A percentile compares a stretch with the other conserved stretches of the same genome.
These are phyloP conservation scores for Drosophila meridiana DNA, from an alignment of 2,888 invertebrate genomes.

Conservation along the genomic window DNA sequence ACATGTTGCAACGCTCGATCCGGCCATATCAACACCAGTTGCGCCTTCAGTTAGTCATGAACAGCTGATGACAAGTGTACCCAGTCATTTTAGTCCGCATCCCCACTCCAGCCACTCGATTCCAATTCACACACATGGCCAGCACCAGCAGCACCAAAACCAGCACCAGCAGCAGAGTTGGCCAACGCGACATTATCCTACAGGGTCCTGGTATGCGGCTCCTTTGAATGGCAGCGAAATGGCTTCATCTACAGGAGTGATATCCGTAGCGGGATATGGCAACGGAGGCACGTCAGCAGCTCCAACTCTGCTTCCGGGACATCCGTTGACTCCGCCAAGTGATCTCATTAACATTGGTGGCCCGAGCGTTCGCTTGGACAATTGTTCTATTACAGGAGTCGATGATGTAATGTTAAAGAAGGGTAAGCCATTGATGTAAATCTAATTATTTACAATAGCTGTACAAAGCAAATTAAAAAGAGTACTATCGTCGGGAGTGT, in stretches of 20 bases:
- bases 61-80: conserved; percentile 43
- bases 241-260: conserved; percentile 16
- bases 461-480: too few relatives aligned
- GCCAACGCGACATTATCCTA: conserved; percentile 80
- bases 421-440: conserved; percentile 56
- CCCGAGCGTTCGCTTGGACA: conserved; percentile 38
- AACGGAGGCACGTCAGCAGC: background rate
- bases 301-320: conserved; percentile 16
- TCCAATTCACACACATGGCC: conserved; percentile 35
- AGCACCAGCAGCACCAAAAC: conserved; percentile 50
- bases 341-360: conserved; percentile 48
- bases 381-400: conserved; percentile 55
- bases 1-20: conserved; percentile 50
- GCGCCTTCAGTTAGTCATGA: conserved; percentile 46
- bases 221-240: conserved; percentile 73
- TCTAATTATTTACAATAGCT: too few relatives aligned
- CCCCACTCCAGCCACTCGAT: conserved; percentile 34
- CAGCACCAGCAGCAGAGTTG: conserved; percentile 72
- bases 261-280: conserved; percentile 25
- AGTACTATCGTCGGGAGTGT: too few relatives aligned
- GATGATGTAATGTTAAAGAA: conserved; percentile 79
- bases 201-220: conserved; percentile 83
- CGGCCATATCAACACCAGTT: conserved; percentile 29
- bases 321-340: conserved; percentile 57
- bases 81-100: conserved; percentile 58